Evolutionary conservation across 2,888 invertebrate species (phyloP).

Genomic region (Cosmia trapezina): DNA sequence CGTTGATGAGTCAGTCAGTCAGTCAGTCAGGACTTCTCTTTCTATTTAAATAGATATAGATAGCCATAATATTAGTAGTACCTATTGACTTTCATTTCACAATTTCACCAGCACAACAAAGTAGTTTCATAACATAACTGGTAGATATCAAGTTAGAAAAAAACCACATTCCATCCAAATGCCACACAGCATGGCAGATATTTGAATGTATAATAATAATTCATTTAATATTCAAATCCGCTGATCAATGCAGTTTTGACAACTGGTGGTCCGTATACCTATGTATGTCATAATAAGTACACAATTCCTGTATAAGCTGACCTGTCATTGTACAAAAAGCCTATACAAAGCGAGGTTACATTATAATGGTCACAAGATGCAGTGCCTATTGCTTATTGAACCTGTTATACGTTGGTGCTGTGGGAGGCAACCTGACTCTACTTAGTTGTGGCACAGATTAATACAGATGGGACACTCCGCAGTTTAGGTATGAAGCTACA

Average conservation of each 20-base stretch:
- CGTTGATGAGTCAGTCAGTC: too few relatives aligned
- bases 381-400: conserved; percentile 8
- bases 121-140: conserved; percentile 23
- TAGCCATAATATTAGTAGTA: background rate
- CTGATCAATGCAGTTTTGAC: conserved; percentile 36
- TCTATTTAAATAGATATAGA: too few relatives aligned
- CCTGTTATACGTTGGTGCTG: conserved; percentile 32
- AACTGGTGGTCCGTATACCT: conserved; percentile 17
- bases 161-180: conserved; percentile 30
- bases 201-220: conserved; percentile 42
- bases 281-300: conserved; percentile 4
- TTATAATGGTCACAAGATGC: background rate
- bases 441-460: background rate
- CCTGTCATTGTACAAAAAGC: background rate
- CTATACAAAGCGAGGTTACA: background rate
- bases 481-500: too few relatives aligned
- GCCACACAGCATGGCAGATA: conserved; percentile 33
- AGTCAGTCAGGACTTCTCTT: too few relatives aligned
- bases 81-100: background rate
- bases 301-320: background rate
- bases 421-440: conserved; percentile 14
- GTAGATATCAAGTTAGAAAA: background rate
- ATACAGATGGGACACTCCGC: too few relatives aligned
- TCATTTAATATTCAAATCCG: conserved; percentile 31
- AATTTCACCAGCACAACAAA: background rate